Percentiles rank a stretch among this genome's conserved stretches.
phyloP scores from a whole-genome alignment of 1,140 invertebrate species.

The Nebria ingens region DNA sequence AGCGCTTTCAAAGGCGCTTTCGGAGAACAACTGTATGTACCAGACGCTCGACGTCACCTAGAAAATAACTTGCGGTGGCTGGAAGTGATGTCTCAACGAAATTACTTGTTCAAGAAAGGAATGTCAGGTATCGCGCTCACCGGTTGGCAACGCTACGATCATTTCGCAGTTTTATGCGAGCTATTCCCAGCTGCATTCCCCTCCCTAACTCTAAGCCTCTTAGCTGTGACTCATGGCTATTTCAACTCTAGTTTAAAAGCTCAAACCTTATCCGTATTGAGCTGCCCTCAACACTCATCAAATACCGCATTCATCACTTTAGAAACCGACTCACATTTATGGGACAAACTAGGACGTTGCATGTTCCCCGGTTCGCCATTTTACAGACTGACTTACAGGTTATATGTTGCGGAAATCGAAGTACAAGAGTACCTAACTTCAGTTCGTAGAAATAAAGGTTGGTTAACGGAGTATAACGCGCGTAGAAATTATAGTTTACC shows the following conservation, averaged over 20 bases:
- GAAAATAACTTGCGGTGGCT: slow-evolving; percentile 58
- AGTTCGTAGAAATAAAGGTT: slow-evolving; percentile 36
- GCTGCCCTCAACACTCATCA: slow-evolving; percentile 36
- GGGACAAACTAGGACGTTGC: slow-evolving; percentile 40
- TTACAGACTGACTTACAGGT: slow-evolving; percentile 40
- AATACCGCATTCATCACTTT: slow-evolving; percentile 33
- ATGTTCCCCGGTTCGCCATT: slow-evolving; percentile 40
- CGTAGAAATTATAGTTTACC: slow-evolving; percentile 59
- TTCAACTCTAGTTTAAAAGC: slow-evolving; percentile 40
- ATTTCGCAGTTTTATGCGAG: slow-evolving; percentile 83
- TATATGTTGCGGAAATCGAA: slow-evolving; percentile 39
- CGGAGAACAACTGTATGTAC: slow-evolving; percentile 58
- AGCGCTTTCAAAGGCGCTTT: slow-evolving; percentile 81
- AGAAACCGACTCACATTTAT: slow-evolving; percentile 40
- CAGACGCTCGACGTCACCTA: slow-evolving; percentile 48
- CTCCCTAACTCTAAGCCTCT: slow-evolving; percentile 49
- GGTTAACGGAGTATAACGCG: slow-evolving; percentile 66
- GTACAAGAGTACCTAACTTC: slow-evolving; percentile 28
- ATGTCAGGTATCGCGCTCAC: slow-evolving; percentile 52
- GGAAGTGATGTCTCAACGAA: slow-evolving; percentile 44
- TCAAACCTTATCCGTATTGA: slow-evolving; percentile 41
- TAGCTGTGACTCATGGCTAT: slow-evolving; percentile 43
- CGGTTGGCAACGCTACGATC: slow-evolving; percentile 78
- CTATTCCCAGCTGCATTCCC: slow-evolving; percentile 70
- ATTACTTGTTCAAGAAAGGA: background rate